Percentiles rank a stretch among this genome's conserved stretches.
These are phyloP conservation scores for Vulpes ferrilata DNA, from an alignment of 2,113 vertebrate genomes.

Conservation along the genomic window DNA sequence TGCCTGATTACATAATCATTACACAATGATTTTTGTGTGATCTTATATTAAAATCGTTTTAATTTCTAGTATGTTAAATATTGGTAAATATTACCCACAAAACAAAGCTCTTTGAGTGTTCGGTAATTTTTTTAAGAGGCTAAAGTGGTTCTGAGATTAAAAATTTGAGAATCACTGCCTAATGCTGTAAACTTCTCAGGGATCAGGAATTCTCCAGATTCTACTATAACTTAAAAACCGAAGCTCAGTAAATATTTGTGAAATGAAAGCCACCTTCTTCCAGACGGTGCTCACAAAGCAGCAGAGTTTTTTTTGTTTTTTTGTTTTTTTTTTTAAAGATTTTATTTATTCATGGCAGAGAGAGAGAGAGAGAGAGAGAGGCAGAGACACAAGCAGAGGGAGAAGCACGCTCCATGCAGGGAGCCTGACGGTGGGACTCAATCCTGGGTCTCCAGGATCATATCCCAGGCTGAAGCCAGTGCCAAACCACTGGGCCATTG, in stretches of 20 bases:
- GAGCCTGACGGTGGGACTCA: too few relatives aligned
- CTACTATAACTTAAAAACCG: neutral
- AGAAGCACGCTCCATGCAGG: too few relatives aligned
- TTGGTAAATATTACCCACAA: neutral
- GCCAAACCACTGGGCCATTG: too few relatives aligned
- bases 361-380: too few relatives aligned
- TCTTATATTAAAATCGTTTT: neutral
- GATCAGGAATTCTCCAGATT: neutral
- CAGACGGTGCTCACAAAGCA: neutral
- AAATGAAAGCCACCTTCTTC: neutral
- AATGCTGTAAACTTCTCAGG: neutral
- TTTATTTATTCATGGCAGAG: too few relatives aligned
- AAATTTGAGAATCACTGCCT: conserved; percentile 1
- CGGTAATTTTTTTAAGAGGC: neutral
- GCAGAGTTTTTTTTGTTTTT: conserved; percentile 3
- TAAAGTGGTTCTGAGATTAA: neutral
- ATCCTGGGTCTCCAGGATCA: too few relatives aligned
- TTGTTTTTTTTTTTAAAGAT: neutral
- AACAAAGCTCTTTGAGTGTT: neutral
- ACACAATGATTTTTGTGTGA: neutral
- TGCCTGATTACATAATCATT: neutral
- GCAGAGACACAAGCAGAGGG: too few relatives aligned
- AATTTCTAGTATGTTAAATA: conserved; percentile 27
- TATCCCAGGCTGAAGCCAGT: too few relatives aligned
- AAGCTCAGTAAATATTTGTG: neutral